Percentiles rank a stretch among this genome's conserved stretches.
Evolutionary conservation across 2,113 vertebrate genomes (phyloP).

Genomic region (Mesoclemmys tuberculata): DNA sequence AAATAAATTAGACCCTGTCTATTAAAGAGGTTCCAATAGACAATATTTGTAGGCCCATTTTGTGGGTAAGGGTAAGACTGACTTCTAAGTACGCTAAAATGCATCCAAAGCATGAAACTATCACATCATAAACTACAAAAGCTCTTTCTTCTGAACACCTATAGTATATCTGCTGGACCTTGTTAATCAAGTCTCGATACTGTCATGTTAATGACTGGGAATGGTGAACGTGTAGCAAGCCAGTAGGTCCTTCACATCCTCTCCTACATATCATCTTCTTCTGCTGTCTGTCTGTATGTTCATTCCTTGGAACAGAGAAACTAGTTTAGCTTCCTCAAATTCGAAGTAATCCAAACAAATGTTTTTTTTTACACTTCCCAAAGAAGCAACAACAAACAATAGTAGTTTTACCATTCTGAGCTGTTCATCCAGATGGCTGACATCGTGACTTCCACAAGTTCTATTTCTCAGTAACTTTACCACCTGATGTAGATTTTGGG

Average conservation of each 20-base stretch:
- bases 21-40: not conserved
- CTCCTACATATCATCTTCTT: accelerated
- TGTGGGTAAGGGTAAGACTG: not conserved
- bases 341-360: not conserved
- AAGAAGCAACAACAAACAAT: not conserved
- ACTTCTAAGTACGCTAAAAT: not conserved
- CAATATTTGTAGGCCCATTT: not conserved
- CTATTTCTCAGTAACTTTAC: not conserved
- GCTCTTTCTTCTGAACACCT: not conserved
- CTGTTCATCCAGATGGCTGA: not conserved
- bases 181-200: not conserved
- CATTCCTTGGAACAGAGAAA: not conserved
- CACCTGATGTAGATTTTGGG: not conserved
- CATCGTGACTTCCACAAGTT: not conserved
- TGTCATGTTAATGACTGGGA: not conserved
- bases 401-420: not conserved
- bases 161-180: not conserved
- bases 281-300: not conserved
- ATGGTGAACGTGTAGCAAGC: accelerated
- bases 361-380: not conserved
- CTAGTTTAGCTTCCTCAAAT: not conserved
- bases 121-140: not conserved
- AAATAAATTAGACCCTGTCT: not conserved
- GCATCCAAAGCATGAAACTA: not conserved
- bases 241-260: not conserved